Base-by-base conservation (phyloP, 2,888 invertebrate genomes). In the Orthosia incerta region DNA sequence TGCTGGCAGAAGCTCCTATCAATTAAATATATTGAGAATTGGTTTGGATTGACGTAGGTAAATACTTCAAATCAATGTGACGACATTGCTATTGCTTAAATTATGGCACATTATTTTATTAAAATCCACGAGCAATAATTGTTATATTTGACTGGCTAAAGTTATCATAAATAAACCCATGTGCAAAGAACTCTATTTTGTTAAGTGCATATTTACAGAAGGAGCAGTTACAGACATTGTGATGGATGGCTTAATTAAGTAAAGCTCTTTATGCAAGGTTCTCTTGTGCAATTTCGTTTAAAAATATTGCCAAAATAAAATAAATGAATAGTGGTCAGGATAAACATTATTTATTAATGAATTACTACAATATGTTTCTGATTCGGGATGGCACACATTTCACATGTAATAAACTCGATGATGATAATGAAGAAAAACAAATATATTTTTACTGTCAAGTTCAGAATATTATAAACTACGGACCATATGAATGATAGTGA, bases 81-180 rank as follows among this genome's bases (percentile, higher is more conserved):
- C 9, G 39, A 39, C 39, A 7, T 9, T 9, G 39, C 39, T 39
- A 7, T 9, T 9, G 39, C 39, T 39, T 39, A 7, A 39, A 39
- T 39, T 39, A 9, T 39, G 0, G 39, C 9, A 39, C 7, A 18
- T 31, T 31, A 12, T 55, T 55, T 65, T 65, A 23, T 16, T 39
- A 39, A 26, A 18, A 12, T 11, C 18, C 5, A n/a, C 50, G 13
- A 26, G 71, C 45, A 71, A 71, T 23, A n/a, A n/a, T 71, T 15
- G n/a, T 45, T 45, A 26, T 51, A 50, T 26, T n/a, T 56, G 50
- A 45, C 15, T n/a, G 26, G 1, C 16, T 20, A 20, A 59, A 23
- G 59, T 71, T 51, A 72, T 51, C 15, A 72, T 72, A 71, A 71
- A 59, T 51, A 59, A 18, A 72, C 26, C 5, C n/a, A 23, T 26